Conservation (phyloP, 2,113 vertebrate species). For the Grammomys surdaster region DNA sequence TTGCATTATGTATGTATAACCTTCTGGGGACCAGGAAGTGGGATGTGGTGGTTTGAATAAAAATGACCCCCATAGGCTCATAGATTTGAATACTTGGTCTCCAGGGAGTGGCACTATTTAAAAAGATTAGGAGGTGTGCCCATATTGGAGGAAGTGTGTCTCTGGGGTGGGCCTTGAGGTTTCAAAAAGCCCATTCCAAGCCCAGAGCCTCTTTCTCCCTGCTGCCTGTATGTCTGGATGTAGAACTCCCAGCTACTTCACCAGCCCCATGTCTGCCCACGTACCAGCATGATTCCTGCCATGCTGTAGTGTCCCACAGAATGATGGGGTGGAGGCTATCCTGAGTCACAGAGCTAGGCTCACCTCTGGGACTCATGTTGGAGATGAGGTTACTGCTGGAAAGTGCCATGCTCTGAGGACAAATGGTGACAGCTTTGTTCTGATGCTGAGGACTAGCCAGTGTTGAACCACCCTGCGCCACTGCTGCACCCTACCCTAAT, state of each 20-base stretch:
- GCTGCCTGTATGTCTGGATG: neutral
- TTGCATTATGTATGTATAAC: neutral
- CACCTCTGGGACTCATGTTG: neutral
- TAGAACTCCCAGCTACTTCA: neutral
- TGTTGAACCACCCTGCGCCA: neutral
- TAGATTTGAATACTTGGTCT: neutral
- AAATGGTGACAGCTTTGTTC: neutral
- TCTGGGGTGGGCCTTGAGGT: neutral
- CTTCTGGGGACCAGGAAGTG: neutral
- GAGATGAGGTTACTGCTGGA: neutral
- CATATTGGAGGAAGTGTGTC: neutral
- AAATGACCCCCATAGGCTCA: neutral
- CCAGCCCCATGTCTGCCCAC: neutral
- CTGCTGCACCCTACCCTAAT: neutral
- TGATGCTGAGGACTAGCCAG: neutral
- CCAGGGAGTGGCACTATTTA: neutral
- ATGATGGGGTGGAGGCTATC: neutral
- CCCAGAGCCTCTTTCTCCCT: neutral
- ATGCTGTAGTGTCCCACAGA: no score
- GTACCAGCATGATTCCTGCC: neutral
- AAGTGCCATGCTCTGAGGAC: neutral
- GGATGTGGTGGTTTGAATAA: neutral
- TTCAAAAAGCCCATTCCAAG: neutral
- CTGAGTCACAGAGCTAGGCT: neutral
- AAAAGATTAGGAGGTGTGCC: neutral